These are phyloP conservation scores for Phyto melanocephala DNA, from an alignment of 2,888 invertebrate species.

Conservation along the genomic window DNA sequence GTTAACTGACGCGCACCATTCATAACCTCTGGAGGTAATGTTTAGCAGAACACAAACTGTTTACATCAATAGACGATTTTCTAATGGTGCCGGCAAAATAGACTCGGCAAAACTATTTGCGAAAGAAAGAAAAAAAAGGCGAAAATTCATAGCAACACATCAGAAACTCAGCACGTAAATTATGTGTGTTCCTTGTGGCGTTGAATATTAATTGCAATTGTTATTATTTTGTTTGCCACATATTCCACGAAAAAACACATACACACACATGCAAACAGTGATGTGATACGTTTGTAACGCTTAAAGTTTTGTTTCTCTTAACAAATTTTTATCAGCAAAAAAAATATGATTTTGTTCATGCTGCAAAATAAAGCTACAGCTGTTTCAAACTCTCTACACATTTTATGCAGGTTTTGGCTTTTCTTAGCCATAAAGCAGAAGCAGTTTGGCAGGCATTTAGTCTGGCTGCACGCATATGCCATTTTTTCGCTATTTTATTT, in stretches of 20 bases:
- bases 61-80: constrained; percentile 33
- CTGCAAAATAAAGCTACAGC: constrained; percentile 48
- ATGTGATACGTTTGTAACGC: constrained; percentile 27
- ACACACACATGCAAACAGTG: not conserved
- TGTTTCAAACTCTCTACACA: constrained; percentile 32
- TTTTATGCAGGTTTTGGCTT: constrained; percentile 51
- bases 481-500: constrained; percentile 25
- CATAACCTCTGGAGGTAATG: constrained; percentile 36
- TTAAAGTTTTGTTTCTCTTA: not conserved
- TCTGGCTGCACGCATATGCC: constrained; percentile 48
- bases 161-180: constrained; percentile 78
- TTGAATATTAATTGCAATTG: constrained; percentile 79
- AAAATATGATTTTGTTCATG: constrained; percentile 3
- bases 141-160: constrained; percentile 55
- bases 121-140: not conserved
- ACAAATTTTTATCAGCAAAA: constrained; percentile 23
- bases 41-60: constrained; percentile 26
- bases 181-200: constrained; percentile 78
- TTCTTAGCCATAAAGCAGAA: constrained; percentile 9
- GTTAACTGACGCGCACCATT: constrained; percentile 23
- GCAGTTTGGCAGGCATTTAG: constrained; percentile 15
- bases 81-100: constrained; percentile 40
- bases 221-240: constrained; percentile 64
- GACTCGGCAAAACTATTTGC: not conserved
- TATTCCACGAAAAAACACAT: constrained; percentile 38